A percentile compares a stretch with the other conserved stretches of the same genome.
Conservation (phyloP, 35 echinoderm and acorn worm genomes). For the Heliocidaris tuberculata region DNA sequence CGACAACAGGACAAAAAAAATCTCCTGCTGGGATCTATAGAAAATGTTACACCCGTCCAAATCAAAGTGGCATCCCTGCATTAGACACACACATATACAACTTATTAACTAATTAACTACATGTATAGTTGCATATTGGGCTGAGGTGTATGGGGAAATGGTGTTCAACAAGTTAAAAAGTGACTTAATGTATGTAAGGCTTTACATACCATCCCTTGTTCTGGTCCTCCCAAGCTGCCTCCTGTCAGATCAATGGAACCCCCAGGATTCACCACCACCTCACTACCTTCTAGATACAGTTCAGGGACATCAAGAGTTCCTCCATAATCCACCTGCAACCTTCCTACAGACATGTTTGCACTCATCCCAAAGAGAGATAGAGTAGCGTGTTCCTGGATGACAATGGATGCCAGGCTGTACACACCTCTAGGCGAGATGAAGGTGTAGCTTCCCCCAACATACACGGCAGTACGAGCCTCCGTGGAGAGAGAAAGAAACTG, state of each 20-base stretch:
- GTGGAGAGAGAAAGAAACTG: conserved; percentile 67
- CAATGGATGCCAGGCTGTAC: conserved; percentile 70
- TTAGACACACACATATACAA: no score
- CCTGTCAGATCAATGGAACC: conserved; percentile 70
- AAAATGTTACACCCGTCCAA: no score
- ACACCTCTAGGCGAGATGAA: conserved; percentile 69
- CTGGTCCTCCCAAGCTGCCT: conserved; percentile 68
- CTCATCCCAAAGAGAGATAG: conserved; percentile 18
- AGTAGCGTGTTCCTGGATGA: conserved; percentile 62
- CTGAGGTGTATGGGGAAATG: no score
- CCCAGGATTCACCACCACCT: conserved; percentile 76
- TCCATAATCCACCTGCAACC: conserved; percentile 74
- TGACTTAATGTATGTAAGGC: not conserved
- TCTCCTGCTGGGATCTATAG: no score
- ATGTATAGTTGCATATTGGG: no score
- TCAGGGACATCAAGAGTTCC: conserved; percentile 48
- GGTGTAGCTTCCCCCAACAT: conserved; percentile 67
- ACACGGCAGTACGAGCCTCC: conserved; percentile 69
- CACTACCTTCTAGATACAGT: conserved; percentile 63
- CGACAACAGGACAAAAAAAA: no score
- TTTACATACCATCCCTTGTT: conserved; percentile 64
- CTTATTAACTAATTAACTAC: no score
- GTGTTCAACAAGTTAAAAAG: no score
- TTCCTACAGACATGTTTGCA: conserved; percentile 59
- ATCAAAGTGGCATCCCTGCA: no score